These are phyloP conservation scores for Chouioia cunea DNA, from an alignment of 2,888 invertebrate species.

Conservation along the genomic window DNA sequence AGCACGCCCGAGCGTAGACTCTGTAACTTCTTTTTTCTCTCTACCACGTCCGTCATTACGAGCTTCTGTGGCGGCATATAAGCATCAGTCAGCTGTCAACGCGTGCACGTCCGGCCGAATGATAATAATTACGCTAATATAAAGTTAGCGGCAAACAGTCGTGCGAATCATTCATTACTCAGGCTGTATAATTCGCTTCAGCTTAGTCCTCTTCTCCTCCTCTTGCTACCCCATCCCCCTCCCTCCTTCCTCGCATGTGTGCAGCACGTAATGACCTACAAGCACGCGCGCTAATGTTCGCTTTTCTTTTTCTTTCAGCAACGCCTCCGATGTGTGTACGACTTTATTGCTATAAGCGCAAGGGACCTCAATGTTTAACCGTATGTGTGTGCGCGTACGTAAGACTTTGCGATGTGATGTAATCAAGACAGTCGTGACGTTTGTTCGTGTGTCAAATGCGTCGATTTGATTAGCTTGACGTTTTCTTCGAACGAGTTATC, in stretches of 20 bases:
- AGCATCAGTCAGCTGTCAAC: slow-evolving; percentile 41
- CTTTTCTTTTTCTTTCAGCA: too few relatives aligned
- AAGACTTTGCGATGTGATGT: slow-evolving; percentile 5
- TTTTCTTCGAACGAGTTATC: background rate
- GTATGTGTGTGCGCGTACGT: too few relatives aligned
- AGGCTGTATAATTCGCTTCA: too few relatives aligned
- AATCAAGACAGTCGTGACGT: slow-evolving; percentile 30
- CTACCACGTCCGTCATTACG: slow-evolving; percentile 26
- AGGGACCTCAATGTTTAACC: too few relatives aligned
- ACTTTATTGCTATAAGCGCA: too few relatives aligned
- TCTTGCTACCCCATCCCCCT: too few relatives aligned
- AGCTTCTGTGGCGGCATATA: background rate
- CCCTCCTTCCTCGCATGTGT: background rate
- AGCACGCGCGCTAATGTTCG: too few relatives aligned
- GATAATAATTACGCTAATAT: slow-evolving; percentile 40
- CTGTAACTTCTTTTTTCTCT: background rate
- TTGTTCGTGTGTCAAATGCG: slow-evolving; percentile 21
- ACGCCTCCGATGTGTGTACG: too few relatives aligned
- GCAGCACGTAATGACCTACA: too few relatives aligned
- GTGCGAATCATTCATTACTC: slow-evolving; percentile 38
- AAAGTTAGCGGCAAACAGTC: slow-evolving; percentile 31
- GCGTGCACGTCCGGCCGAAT: slow-evolving; percentile 5
- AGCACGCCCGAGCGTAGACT: background rate
- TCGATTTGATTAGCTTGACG: background rate
- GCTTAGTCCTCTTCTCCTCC: too few relatives aligned